Percentiles rank a stretch among this genome's conserved stretches.
These are phyloP conservation scores for Zoanthus solanderi DNA, from an alignment of 92 coral and sea anemone genomes.

Conservation along the genomic window DNA sequence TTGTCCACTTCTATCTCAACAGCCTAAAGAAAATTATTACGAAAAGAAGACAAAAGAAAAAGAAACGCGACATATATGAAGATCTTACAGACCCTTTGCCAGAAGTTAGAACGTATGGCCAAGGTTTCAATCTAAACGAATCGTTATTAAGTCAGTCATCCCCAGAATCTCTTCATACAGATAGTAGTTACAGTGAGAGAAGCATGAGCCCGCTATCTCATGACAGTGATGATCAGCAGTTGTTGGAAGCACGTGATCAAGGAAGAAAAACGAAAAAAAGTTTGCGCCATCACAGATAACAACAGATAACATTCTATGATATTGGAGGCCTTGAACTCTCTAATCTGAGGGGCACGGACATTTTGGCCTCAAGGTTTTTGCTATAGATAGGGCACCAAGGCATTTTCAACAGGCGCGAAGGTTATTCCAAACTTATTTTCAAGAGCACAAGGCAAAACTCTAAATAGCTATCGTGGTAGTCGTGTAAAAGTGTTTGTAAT, in stretches of 20 bases:
- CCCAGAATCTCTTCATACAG: neutral
- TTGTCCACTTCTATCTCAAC: neutral
- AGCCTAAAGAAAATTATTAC: slow-evolving; percentile 20
- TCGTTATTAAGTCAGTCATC: slow-evolving; percentile 24
- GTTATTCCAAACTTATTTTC: too few relatives aligned
- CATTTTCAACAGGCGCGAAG: too few relatives aligned
- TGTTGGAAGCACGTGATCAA: slow-evolving; percentile 8
- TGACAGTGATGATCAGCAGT: slow-evolving; percentile 22
- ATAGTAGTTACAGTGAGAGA: slow-evolving; percentile 10
- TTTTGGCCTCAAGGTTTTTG: too few relatives aligned
- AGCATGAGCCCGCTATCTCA: slow-evolving; percentile 13
- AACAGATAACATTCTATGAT: slow-evolving; percentile 24
- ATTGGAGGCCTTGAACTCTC: too few relatives aligned
- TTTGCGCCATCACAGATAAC: slow-evolving; percentile 21
- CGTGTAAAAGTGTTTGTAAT: too few relatives aligned
- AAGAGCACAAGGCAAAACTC: too few relatives aligned
- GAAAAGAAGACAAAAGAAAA: slow-evolving; percentile 24
- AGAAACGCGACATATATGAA: neutral
- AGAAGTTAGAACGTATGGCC: neutral
- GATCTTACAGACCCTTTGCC: slow-evolving; percentile 9
- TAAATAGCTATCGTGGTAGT: too few relatives aligned
- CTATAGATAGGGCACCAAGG: too few relatives aligned
- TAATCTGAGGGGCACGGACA: too few relatives aligned
- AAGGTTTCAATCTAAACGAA: slow-evolving; percentile 22
- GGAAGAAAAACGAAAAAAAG: slow-evolving; percentile 16